Conservation (phyloP, 2,797 vertebrate species). For the Heteromormyrus szaboi region DNA sequence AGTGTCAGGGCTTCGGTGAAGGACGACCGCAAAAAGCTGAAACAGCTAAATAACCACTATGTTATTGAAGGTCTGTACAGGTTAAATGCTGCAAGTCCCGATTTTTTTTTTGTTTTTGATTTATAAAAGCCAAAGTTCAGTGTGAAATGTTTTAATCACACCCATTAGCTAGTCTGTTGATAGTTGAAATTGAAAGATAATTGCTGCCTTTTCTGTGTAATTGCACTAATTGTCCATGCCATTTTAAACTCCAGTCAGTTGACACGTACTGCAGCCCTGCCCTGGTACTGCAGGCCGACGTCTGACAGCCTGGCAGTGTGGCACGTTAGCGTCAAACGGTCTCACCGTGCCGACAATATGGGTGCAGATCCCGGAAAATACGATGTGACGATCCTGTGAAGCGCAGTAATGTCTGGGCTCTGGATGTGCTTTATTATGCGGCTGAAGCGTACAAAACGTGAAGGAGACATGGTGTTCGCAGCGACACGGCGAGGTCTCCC, state of each 20-base stretch:
- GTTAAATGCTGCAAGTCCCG: background rate
- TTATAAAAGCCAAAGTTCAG: background rate
- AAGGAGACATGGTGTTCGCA: background rate
- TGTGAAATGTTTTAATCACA: constrained; percentile 2
- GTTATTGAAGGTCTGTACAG: background rate
- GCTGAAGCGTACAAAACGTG: background rate
- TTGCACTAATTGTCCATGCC: background rate
- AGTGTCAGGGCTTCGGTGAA: background rate
- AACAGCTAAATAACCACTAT: background rate
- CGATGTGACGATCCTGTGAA: background rate
- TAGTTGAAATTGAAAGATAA: background rate
- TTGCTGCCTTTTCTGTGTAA: background rate
- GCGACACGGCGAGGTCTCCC: background rate
- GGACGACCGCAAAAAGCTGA: background rate
- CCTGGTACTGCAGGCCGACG: background rate
- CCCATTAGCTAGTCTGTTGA: background rate
- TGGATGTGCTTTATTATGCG: background rate
- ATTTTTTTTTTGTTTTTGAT: background rate
- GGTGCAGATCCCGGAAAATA: background rate
- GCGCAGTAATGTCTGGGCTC: background rate
- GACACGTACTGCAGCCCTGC: background rate
- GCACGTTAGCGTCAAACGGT: background rate
- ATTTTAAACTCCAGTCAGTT: background rate
- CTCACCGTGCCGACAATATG: background rate
- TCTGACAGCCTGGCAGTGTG: background rate